Base-by-base conservation (phyloP, 1,140 invertebrate species). In the Monochamus saltuarius region DNA sequence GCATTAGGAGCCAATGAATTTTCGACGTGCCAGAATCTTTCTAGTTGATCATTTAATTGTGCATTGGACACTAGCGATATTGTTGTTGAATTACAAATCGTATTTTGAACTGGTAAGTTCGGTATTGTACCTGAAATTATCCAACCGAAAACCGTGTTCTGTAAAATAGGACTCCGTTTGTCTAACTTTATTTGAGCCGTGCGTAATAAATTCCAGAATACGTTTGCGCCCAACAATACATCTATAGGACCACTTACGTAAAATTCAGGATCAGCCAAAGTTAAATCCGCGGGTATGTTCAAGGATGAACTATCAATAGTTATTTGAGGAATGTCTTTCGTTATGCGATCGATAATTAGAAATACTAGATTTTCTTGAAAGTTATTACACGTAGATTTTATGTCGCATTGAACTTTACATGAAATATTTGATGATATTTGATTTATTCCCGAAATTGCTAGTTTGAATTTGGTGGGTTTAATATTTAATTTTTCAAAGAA, bases 181-280 rank as follows among this genome's bases (percentile, higher is more conserved):
- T 49, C 59, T 34, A 61, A 43, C 35, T 43, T 36, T 9, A 61
- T 57, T 46, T 65, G 53, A 19, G 43, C 59, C 10, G 49, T 36
- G 7, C 37, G 35, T 38, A 65, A 16, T 11, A 61, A 9, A 34
- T 61, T 45, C 29, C 43, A 65, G 43, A 65, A 65, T 45, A 56
- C 35, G 19, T 35, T 35, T 16, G 39, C 40, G 11, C 63, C 63
- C 6, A 63, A 13, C 13, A 63, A 47, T 19, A 63, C 35, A 35
- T 63, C 61, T 10, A 63, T 47, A 11, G 36, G 22, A 29, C 22
- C 6, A 29, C 19, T 13, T 14, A n/a, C 7, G 38, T 56, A 22
- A 45, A 45, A 56, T 8, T 56, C 19, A 9, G 39, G 53, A 45
- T 56, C 39, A 9, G 39, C 39, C 8, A 56, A 13, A 36, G 11